Evolutionary conservation across 2,888 invertebrate species (phyloP).

Genomic region (Sisyra terminalis): DNA sequence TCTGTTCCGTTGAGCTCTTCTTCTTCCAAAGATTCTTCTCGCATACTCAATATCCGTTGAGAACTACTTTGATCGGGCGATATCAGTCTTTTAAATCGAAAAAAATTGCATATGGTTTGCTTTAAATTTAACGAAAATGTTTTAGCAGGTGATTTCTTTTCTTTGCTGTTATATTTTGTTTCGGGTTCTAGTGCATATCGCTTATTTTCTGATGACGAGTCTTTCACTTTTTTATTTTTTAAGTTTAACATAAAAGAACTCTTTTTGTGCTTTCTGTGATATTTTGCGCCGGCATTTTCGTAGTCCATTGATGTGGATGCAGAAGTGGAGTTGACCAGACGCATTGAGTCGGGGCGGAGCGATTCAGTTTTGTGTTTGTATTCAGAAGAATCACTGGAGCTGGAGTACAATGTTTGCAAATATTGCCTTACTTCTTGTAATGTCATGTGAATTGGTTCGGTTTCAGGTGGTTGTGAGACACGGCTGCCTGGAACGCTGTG

Average conservation of each 20-base stretch:
- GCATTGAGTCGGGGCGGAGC: constrained; percentile 12
- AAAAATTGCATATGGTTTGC: constrained; percentile 73
- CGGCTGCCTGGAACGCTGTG: constrained; percentile 49
- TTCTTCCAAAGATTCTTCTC: constrained; percentile 10
- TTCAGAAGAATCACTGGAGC: constrained; percentile 49
- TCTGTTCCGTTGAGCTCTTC: constrained; percentile 17
- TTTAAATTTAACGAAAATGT: constrained; percentile 62
- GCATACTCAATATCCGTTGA: constrained; percentile 13
- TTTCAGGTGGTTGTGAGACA: constrained; percentile 34
- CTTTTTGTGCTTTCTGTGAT: constrained; percentile 31
- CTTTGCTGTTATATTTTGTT: constrained; percentile 25
- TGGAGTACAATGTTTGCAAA: constrained; percentile 65
- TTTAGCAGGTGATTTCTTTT: constrained; percentile 45
- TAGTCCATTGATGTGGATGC: constrained; percentile 15
- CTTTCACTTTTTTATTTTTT: constrained; percentile 40
- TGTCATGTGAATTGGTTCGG: constrained; percentile 70
- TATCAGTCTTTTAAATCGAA: constrained; percentile 45
- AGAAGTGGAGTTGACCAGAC: constrained; percentile 18
- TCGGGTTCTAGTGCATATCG: constrained; percentile 32
- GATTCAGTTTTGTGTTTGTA: constrained; percentile 25
- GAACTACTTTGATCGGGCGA: constrained; percentile 31
- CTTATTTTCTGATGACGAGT: constrained; percentile 22
- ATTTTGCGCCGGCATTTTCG: constrained; percentile 24
- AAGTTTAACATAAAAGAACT: constrained; percentile 40
- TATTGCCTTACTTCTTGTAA: constrained; percentile 71